Conservation (phyloP, 2,888 invertebrate species). For the Ferdinandea cuprea region DNA sequence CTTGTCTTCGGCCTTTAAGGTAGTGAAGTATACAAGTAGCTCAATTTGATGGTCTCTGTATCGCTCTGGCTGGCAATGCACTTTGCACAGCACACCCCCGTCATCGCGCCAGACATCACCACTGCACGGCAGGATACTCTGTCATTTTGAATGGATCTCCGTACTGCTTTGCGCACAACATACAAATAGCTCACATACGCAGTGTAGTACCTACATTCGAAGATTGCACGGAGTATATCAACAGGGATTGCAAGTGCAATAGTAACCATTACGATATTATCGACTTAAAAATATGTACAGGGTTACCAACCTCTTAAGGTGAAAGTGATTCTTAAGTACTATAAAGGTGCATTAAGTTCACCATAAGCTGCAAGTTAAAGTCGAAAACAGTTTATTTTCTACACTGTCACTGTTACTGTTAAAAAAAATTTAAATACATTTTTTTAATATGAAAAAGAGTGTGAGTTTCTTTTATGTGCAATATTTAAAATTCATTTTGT, state of each 20-base stretch:
- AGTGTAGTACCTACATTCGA: slow-evolving; percentile 42
- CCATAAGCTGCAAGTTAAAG: too few relatives aligned
- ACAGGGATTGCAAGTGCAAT: slow-evolving; percentile 54
- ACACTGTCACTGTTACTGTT: too few relatives aligned
- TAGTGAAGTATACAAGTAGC: slow-evolving; percentile 49
- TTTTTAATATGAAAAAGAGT: too few relatives aligned
- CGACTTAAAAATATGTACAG: background rate
- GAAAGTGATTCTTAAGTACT: too few relatives aligned
- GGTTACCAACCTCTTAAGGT: slow-evolving; percentile 28
- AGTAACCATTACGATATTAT: slow-evolving; percentile 34
- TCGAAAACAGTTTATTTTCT: too few relatives aligned
- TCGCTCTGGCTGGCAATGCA: slow-evolving; percentile 25
- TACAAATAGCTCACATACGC: slow-evolving; percentile 32
- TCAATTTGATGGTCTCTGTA: slow-evolving; percentile 50
- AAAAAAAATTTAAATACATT: too few relatives aligned
- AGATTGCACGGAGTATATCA: slow-evolving; percentile 50
- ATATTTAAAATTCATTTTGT: too few relatives aligned
- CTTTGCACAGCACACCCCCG: slow-evolving; percentile 2
- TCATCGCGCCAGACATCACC: slow-evolving; percentile 34
- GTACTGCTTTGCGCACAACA: slow-evolving; percentile 55
- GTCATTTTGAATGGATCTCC: slow-evolving; percentile 47
- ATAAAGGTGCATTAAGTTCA: background rate
- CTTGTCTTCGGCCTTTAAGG: background rate
- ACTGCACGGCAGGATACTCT: slow-evolving; percentile 27
- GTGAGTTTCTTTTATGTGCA: too few relatives aligned